Evolutionary conservation across 2,797 vertebrate species (phyloP), one percentile per base, ranked within the genome.

Genomic region (Pangasius krempfi): DNA sequence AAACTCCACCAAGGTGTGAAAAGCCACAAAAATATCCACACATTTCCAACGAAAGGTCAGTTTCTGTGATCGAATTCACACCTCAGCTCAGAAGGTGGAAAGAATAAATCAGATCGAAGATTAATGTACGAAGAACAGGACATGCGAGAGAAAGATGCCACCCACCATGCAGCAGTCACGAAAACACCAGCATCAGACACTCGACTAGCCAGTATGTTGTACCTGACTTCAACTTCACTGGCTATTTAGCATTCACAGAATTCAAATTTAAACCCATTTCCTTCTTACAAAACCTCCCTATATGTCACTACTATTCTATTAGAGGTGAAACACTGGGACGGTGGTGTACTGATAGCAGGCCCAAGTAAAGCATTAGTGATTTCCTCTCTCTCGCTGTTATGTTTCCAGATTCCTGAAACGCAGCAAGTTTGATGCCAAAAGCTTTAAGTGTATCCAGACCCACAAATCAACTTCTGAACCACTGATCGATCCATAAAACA

Each of bases 381-480:
- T 64, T 54, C 44, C 52, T 82, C 52, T 58, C 50, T 30, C 50
- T 14, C 20, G 22, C 30, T 83, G 33, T 80, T 78, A 78, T 1
- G 3, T 16, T 4, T 79, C 76, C 87, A 84, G 40, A 78, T 78
- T 85, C 22, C 50, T 66, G 18, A 78, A 84, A 66, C 4, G 50
- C 6, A 70, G 13, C 14, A n/a, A 56, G 14, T 40, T 30, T 73
- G 44, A 82, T 75, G 56, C 56, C 80, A 85, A 30, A 56, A 68
- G 68, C 54, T 87, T 89, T 91, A 90, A 89, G 80, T 76, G 22
- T 70, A 33, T 62, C 73, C 70, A 87, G 60, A 78, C 25, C 56
- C 72, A 87, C 88, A 91, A 78, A 87, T 89, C 87, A 87, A 78
- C 70, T 75, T 84, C 60, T 84, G 84, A 33, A 30, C 30, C 20